Base-by-base conservation (phyloP, 2,113 vertebrate genomes). In the Syngnathus scovelli region DNA sequence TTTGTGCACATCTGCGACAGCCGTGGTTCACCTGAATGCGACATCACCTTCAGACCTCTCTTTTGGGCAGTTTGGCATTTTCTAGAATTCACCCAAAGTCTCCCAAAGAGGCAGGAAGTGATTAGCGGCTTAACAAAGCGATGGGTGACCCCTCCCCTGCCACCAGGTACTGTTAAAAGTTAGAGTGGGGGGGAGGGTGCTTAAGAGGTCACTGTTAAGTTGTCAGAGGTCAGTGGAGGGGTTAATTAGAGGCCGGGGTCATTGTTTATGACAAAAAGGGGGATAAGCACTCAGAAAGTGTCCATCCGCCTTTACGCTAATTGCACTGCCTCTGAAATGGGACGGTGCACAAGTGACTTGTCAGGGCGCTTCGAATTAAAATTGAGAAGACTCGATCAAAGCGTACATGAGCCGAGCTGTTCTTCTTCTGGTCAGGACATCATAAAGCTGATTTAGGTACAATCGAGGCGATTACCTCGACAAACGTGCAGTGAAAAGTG, bases 41-140 rank as follows among this genome's bases (percentile, higher is more conserved):
- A 46, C 12, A 5, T 16, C 15, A 46, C 44, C 44, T 46, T 15
- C 43, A 44, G 43, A 4, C 13, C 43, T 46, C 16, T 46, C 16
- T 46, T 46, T 46, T 18, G 27, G 27, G 27, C 27, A 33, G 2
- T 33, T 33, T 33, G 27, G 27, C 27, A 33, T 33, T 33, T 33
- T 2, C 27, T 33, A 3, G 27, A 33, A 33, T 33, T 33, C 27
- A 33, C 27, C 27, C 27, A 83, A 86, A 86, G 83, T 76, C 84
- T 76, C 79, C 82, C 80, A 85, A 81, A 79, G 82, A 79, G 82
- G 71, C 80, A 76, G 88, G 88, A 88, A 89, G 85, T 87, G 81
- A 88, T 85, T 86, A 87, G 87, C 56, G 71, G 77, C 83, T 87
- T 87, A 85, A 86, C 80, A 80, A 85, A 77, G 72, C 1, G 54